Conservation (phyloP, 2,113 vertebrate species). For the Odocoileus hemionus region DNA sequence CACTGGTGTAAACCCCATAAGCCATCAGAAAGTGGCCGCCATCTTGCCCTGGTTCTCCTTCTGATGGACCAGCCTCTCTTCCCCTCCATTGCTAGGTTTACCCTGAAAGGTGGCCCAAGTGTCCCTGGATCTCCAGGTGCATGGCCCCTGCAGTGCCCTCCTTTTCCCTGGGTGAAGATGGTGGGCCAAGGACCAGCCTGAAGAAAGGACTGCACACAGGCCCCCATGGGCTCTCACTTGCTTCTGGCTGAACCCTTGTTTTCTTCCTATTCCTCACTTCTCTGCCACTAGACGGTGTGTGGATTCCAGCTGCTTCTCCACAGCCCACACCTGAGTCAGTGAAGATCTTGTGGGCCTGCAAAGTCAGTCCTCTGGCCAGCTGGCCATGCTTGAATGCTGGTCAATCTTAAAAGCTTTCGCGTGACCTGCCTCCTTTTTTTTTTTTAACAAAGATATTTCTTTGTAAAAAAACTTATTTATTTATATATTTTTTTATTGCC, state of each 20-base stretch:
- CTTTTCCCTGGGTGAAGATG: not conserved
- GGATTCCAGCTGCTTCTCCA: not conserved
- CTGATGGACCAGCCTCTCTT: not conserved
- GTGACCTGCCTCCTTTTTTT: not conserved
- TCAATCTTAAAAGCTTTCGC: too few species aligned
- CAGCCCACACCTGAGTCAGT: not conserved
- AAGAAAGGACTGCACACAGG: rapidly evolving
- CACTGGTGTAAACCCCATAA: not conserved
- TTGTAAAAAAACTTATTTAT: not conserved
- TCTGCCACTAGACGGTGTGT: not conserved
- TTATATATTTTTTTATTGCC: not conserved
- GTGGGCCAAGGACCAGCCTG: not conserved
- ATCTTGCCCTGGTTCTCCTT: not conserved
- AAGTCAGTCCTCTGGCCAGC: not conserved
- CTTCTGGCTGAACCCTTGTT: not conserved
- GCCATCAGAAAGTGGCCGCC: not conserved
- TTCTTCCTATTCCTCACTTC: not conserved
- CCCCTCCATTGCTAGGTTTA: not conserved
- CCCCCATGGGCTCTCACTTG: not conserved
- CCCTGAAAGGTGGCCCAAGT: not conserved
- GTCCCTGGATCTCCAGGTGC: not conserved
- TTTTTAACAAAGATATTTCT: not conserved
- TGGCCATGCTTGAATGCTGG: not conserved
- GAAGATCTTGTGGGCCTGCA: not conserved
- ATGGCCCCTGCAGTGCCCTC: not conserved